These are phyloP conservation scores for Acipenser ruthenus DNA, from an alignment of 2,797 vertebrate species.

Conservation along the genomic window DNA sequence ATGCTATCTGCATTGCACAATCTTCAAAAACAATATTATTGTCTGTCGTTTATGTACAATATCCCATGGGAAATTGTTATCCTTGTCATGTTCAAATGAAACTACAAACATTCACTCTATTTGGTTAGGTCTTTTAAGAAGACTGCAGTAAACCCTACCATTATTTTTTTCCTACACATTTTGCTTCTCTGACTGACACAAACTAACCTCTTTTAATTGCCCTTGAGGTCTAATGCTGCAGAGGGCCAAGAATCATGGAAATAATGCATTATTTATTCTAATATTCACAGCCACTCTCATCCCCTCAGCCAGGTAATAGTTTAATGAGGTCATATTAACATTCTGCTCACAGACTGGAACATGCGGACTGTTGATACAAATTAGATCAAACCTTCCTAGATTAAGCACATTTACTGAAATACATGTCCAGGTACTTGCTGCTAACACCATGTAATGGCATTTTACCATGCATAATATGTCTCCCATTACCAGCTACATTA, in stretches of 20 bases:
- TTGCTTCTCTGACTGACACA: constrained; percentile 40
- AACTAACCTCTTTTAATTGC: constrained; percentile 45
- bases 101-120: constrained; percentile 38
- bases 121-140: constrained; percentile 52
- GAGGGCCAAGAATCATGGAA: constrained; percentile 50
- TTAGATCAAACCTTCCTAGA: constrained; percentile 69
- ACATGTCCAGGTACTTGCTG: constrained; percentile 74
- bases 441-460: constrained; percentile 68
- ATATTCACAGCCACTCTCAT: constrained; percentile 51
- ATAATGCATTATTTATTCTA: constrained; percentile 59
- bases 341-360: constrained; percentile 65
- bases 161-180: constrained; percentile 34
- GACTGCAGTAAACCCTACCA: constrained; percentile 52
- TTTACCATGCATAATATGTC: constrained; percentile 64
- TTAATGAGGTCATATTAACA: constrained; percentile 83
- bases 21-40: constrained; percentile 11
- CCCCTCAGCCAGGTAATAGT: constrained; percentile 53
- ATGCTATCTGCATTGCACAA: constrained; percentile 11
- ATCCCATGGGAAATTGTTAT: constrained; percentile 34
- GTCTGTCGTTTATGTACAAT: background rate
- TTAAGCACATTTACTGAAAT: constrained; percentile 81
- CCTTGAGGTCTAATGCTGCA: constrained; percentile 41
- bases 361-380: constrained; percentile 73
- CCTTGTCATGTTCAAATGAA: constrained; percentile 42
- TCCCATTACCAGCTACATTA: constrained; percentile 66